phyloP scores from a whole-genome alignment of 2,113 vertebrate genomes.

The Rhombomys opimus region DNA sequence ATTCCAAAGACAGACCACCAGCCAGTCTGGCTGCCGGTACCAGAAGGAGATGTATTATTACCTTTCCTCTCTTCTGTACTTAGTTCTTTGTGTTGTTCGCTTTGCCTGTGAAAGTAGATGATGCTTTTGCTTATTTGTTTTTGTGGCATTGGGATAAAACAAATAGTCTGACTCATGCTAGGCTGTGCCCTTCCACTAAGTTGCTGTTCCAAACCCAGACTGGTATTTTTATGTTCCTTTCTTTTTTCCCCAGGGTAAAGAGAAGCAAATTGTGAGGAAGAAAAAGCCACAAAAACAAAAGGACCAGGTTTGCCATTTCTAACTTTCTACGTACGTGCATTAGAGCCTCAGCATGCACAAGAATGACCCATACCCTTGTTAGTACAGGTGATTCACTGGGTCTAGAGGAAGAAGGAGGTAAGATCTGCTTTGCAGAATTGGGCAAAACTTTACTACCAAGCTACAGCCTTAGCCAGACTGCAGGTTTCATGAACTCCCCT shows the following conservation, averaged over 20 bases:
- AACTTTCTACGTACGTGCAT: not conserved
- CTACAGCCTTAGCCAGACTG: not conserved
- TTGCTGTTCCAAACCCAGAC: not conserved
- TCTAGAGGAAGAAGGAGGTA: not conserved
- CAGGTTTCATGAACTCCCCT: conserved; percentile 17
- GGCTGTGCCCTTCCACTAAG: not conserved
- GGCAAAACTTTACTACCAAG: not conserved
- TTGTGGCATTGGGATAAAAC: not conserved
- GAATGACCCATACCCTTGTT: not conserved
- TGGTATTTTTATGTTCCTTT: conserved; percentile 9
- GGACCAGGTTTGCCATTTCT: not conserved
- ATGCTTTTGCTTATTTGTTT: not conserved
- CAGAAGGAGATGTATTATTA: not conserved
- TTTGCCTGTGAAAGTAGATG: not conserved
- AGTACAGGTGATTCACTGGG: not conserved
- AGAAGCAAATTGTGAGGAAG: not conserved
- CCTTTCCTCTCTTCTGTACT: not conserved
- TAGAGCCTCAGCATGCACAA: not conserved
- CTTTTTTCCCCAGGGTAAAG: not conserved
- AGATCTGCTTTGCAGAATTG: not conserved
- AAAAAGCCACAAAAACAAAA: conserved; percentile 5
- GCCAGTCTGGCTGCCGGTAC: not conserved
- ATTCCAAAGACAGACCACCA: not conserved
- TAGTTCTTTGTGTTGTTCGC: not conserved
- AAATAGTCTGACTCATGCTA: not conserved